Base-by-base conservation (phyloP, 2,113 vertebrate genomes). In the Muntiacus muntjak region DNA sequence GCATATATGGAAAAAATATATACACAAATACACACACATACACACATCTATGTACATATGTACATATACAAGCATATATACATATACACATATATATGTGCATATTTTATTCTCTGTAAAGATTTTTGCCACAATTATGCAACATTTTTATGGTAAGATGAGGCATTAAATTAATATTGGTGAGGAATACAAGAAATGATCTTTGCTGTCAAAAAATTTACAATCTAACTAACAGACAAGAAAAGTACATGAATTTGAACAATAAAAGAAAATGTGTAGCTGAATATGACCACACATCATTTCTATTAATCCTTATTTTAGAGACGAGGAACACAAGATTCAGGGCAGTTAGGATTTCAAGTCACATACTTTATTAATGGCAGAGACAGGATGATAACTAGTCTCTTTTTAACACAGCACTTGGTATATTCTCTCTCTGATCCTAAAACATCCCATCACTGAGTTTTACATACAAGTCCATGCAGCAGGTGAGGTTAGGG, bases 121-220 rank as follows among this genome's bases (percentile, higher is more conserved):
- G 36, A 4, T 36, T 76, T 83, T 60, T 82, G 91, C 33, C 14
- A 62, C 40, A 21, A 55, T 7, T 28, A 36, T 55, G 25, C 26
- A 74, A 36, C 52, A 95, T 26, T 50, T 58, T 25, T 88, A 79
- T 71, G 5, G 45, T 54, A 67, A 50, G 36, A 55, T 57, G 36
- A 23, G 54, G 5, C 25, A 58, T 28, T 60, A 95, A 88, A 23
- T 58, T 89, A 94, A 62, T 15, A 60, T n/a, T 28, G 36, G 40
- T 40, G 3, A 25, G 14, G 16, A 82, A 88, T 83, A 64, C 0
- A 83, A 96, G 76, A 96, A 89, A 94, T 82, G 17, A 94, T 55
- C 43, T 85, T 64, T 86, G 52, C 10, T 17, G 21, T 83, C 40
- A 94, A 97, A 90, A 43, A 87, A 92, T 52, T 64, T 87, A 94